Percentiles rank a stretch among this genome's conserved stretches.
Evolutionary conservation across 2,797 vertebrate species (phyloP).

Genomic region (Leptatherina wallacei): DNA sequence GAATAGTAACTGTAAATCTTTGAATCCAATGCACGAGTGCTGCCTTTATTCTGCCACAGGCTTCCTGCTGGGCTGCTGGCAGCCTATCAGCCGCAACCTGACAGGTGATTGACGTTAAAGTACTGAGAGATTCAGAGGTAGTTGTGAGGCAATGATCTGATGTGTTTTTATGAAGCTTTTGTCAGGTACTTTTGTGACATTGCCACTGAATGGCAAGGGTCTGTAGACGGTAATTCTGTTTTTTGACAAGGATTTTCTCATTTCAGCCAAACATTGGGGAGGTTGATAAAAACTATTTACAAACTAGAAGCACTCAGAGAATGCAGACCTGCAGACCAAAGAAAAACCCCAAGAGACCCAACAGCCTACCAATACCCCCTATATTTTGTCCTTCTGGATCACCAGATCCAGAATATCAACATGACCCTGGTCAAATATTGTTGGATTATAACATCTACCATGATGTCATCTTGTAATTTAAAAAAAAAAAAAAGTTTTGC

Average conservation of each 20-base stretch:
- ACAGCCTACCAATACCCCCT: too few species aligned
- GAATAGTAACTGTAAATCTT: conserved; percentile 49
- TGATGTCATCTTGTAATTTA: too few species aligned
- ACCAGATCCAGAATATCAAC: too few species aligned
- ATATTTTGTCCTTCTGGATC: too few species aligned
- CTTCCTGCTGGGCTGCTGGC: conserved; percentile 65
- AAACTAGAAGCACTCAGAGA: background rate
- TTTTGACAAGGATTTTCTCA: conserved; percentile 32
- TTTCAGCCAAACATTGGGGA: conserved; percentile 8
- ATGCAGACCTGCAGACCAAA: too few species aligned
- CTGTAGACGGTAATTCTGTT: conserved; percentile 25
- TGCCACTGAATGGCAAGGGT: conserved; percentile 30
- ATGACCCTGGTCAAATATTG: too few species aligned
- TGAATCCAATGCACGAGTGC: conserved; percentile 49
- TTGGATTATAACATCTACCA: too few species aligned
- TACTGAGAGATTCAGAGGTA: conserved; percentile 58
- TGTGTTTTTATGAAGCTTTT: conserved; percentile 58
- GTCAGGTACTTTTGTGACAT: conserved; percentile 50
- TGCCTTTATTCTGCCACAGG: conserved; percentile 55
- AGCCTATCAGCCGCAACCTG: conserved; percentile 60
- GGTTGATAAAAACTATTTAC: conserved; percentile 27
- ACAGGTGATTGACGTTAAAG: conserved; percentile 78
- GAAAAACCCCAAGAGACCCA: too few species aligned
- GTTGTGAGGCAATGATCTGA: conserved; percentile 50
- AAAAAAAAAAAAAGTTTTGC: too few species aligned